Base-by-base conservation (phyloP, 2,888 invertebrate species). In the Phasia obesa region DNA sequence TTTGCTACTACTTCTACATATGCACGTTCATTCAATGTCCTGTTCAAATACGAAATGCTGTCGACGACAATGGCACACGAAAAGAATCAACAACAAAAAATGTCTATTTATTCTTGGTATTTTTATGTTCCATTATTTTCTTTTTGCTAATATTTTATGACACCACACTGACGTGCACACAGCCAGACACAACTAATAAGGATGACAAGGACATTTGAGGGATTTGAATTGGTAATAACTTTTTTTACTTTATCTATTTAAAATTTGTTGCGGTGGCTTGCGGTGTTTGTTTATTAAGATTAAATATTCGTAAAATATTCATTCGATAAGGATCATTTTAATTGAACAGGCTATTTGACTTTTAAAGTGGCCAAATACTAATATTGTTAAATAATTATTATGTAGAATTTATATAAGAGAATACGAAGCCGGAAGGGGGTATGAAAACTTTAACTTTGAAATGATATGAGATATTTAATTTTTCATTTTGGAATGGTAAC, bases 121-220 rank as follows among this genome's bases (percentile, higher is more conserved):
- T 78, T 83, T 67, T 70, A 65, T 49, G 75, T 76, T 69, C 76
- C 44, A 81, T 79, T 84, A 75, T 83, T 83, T 83, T 60, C 79
- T 67, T 75, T 75, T 75, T 74, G 79, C 69, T 47, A 79, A 78
- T 83, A 79, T 75, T 83, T 83, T 79, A 71, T 75, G 70, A 79
- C 75, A 79, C 73, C 73, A 64, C 73, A 69, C 25, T 47, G 44
- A 19, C 67, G 42, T 6, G 44, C 35, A 53, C 31, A 70, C 23
- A 44, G 3, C n/a, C n/a, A n/a, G n/a, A n/a, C n/a, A n/a, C n/a
- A n/a, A 51, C 23, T 44, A 81, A 77, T 59, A 74, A 69, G 74
- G 59, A 75, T 49, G 64, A 42, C 78, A 78, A 78, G 57, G 70
- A 75, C 65, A 75, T 83, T 71, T 75, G 65, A 75, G 23, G 47